Percentiles rank a stretch among this genome's conserved stretches.
These are phyloP conservation scores for Dryobotodes eremita DNA, from an alignment of 2,888 invertebrate genomes.

Conservation along the genomic window DNA sequence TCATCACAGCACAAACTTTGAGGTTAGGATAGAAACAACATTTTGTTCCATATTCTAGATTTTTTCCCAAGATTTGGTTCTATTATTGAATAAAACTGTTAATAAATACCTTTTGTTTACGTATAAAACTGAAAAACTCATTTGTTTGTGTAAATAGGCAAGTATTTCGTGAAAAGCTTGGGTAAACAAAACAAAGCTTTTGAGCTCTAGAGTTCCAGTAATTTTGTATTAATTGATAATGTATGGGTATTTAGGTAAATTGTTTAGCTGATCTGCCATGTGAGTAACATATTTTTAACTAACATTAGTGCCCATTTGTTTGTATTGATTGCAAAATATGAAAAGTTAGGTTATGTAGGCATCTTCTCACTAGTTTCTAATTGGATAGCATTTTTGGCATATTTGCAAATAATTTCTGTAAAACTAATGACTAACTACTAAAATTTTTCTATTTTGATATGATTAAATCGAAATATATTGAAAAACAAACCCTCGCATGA, in stretches of 20 bases:
- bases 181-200: slow-evolving; percentile 23
- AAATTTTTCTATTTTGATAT: slow-evolving; percentile 10
- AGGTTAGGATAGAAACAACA: slow-evolving; percentile 30
- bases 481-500: slow-evolving; percentile 72
- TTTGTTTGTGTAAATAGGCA: neutral
- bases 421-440: slow-evolving; percentile 8
- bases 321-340: slow-evolving; percentile 5
- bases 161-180: slow-evolving; percentile 1
- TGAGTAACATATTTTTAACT: neutral
- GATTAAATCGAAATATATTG: slow-evolving; percentile 50
- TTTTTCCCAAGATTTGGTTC: neutral
- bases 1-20: slow-evolving; percentile 7
- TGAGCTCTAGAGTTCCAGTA: neutral
- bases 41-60: neutral
- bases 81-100: neutral
- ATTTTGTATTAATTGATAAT: neutral
- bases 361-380: slow-evolving; percentile 46
- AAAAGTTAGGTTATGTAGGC: slow-evolving; percentile 51
- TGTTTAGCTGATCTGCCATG: neutral
- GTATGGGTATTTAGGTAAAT: neutral
- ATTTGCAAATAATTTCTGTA: neutral
- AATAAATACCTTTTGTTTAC: neutral
- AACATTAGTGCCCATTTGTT: neutral
- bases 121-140: neutral
- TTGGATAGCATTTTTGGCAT: slow-evolving; percentile 34